A percentile compares a stretch with the other conserved stretches of the same genome.
Conservation (phyloP, 2,113 vertebrate genomes). For the Thunnus thynnus region DNA sequence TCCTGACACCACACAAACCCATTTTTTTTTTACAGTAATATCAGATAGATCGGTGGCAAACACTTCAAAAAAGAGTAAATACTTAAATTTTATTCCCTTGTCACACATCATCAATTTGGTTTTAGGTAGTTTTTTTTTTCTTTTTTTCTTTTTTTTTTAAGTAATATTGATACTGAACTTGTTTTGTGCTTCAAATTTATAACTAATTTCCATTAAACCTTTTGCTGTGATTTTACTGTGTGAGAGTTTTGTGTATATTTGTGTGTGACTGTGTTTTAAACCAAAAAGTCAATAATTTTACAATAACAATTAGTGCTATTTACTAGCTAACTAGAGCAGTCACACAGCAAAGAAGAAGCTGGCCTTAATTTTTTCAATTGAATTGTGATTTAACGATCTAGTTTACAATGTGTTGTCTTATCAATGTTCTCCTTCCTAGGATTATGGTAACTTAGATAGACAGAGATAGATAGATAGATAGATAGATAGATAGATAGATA, state of each 20-base stretch:
- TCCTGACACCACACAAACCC: no score
- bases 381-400: not conserved
- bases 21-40: no score
- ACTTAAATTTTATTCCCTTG: not conserved
- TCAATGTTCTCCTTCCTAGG: constrained; percentile 5
- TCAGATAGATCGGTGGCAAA: not conserved
- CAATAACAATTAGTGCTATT: no score
- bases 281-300: not conserved
- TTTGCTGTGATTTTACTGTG: not conserved
- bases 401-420: not conserved
- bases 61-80: not conserved
- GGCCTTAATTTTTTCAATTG: constrained; percentile 5
- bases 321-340: not conserved
- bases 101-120: not conserved
- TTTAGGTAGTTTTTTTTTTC: not conserved
- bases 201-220: no score
- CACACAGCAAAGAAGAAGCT: not conserved
- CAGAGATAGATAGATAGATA: not conserved
- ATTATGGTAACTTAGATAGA: not conserved
- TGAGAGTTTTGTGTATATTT: not conserved
- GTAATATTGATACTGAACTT: not conserved
- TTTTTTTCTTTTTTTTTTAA: not conserved
- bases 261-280: not conserved
- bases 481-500: not conserved
- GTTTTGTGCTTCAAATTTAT: no score